Percentiles rank a stretch among this genome's conserved stretches.
Evolutionary conservation across 2,888 invertebrate genomes (phyloP).

Genomic region (Coleophora flavipennella): DNA sequence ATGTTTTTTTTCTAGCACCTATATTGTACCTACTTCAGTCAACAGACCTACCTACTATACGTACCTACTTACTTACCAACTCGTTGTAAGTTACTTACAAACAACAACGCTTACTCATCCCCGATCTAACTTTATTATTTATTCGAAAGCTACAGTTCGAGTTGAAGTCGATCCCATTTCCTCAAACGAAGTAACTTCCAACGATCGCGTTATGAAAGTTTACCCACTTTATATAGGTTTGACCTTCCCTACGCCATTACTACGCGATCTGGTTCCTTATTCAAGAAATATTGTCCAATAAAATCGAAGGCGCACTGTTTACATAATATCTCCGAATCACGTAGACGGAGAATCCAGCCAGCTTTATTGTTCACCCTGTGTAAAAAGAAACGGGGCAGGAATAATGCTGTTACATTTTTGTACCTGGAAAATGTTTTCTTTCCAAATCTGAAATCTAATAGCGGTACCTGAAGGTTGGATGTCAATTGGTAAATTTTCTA

Average conservation of each 20-base stretch:
- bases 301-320: constrained; percentile 41
- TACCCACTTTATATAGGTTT: constrained; percentile 6
- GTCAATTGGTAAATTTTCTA: too few species aligned
- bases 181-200: constrained; percentile 6
- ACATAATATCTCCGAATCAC: constrained; percentile 44
- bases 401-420: constrained; percentile 20
- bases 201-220: constrained; percentile 9
- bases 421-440: too few species aligned
- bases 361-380: constrained; percentile 57
- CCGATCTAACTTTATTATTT: too few species aligned
- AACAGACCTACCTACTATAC: too few species aligned
- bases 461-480: too few species aligned
- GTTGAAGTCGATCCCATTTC: constrained; percentile 1
- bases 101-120: too few species aligned
- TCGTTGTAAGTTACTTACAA: too few species aligned
- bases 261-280: constrained; percentile 32
- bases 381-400: constrained; percentile 42
- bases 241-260: constrained; percentile 35
- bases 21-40: too few species aligned
- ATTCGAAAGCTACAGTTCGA: too few species aligned
- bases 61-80: background rate
- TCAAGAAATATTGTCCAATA: constrained; percentile 41
- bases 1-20: too few species aligned
- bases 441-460: too few species aligned
- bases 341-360: constrained; percentile 47